Conservation (phyloP, 2,888 invertebrate species). For the Ophion slaviceki region DNA sequence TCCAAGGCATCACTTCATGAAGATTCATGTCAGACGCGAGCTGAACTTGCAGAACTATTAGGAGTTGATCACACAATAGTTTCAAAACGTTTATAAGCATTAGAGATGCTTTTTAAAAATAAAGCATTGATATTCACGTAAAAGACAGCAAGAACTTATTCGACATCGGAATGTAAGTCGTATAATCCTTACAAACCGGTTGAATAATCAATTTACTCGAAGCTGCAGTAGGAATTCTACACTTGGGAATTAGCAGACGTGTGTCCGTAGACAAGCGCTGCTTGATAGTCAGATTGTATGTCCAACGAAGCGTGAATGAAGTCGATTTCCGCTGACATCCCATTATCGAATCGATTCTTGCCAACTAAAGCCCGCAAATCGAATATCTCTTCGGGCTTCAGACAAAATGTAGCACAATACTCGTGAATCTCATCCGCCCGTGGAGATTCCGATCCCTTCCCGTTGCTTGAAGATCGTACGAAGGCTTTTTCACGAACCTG, state of each 20-base stretch:
- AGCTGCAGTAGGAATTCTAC: background rate
- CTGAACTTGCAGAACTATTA: no score
- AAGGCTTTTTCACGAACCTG: conserved; percentile 7
- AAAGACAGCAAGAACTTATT: no score
- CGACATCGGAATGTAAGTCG: no score
- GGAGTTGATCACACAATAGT: no score
- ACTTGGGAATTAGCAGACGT: background rate
- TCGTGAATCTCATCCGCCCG: conserved; percentile 40
- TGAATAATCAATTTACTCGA: no score
- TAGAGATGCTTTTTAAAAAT: no score
- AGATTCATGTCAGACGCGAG: no score
- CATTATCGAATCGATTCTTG: conserved; percentile 37
- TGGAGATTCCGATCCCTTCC: conserved; percentile 3
- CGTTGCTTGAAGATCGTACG: conserved; percentile 1
- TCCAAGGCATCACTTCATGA: no score
- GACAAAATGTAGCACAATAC: conserved; percentile 21
- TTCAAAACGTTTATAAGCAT: no score
- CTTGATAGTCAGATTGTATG: background rate
- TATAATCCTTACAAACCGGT: no score
- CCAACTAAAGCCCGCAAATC: conserved; percentile 11
- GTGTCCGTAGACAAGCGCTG: background rate
- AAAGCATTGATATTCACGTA: no score
- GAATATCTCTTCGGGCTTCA: background rate
- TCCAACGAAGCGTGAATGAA: conserved; percentile 12
- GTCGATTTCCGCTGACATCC: background rate